phyloP scores from a whole-genome alignment of 2,888 invertebrate genomes.

The Cheilosia urbana region DNA sequence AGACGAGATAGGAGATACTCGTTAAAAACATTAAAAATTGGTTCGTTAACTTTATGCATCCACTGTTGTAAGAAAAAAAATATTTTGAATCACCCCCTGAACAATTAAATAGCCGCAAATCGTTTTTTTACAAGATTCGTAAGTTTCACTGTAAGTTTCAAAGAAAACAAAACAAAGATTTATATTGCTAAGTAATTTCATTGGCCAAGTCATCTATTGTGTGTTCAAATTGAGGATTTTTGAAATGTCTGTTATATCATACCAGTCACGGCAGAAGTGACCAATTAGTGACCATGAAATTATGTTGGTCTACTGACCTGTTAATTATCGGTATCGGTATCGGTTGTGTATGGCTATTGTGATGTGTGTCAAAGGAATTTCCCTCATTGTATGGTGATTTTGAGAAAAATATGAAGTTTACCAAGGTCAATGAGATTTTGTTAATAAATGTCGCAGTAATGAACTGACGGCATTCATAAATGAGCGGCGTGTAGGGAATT shows the following conservation, averaged over 20 bases:
- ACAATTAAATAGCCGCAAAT: too few relatives aligned
- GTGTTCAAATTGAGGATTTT: neutral
- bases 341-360: neutral
- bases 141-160: too few relatives aligned
- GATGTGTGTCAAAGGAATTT: conserved; percentile 10
- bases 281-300: conserved; percentile 34
- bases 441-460: neutral
- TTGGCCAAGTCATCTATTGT: neutral
- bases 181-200: neutral
- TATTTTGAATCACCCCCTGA: too few relatives aligned
- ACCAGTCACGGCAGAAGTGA: neutral
- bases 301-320: conserved; percentile 29
- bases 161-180: too few relatives aligned
- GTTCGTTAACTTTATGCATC: too few relatives aligned
- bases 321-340: conserved; percentile 9
- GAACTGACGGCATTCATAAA: too few relatives aligned
- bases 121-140: too few relatives aligned
- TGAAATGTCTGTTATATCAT: neutral
- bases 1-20: too few relatives aligned
- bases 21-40: too few relatives aligned
- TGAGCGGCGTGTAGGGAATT: neutral
- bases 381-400: neutral
- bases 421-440: neutral
- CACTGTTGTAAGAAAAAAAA: too few relatives aligned
- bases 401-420: neutral